Base-by-base conservation (phyloP, 1,140 invertebrate species). In the Nephotettix cincticeps region DNA sequence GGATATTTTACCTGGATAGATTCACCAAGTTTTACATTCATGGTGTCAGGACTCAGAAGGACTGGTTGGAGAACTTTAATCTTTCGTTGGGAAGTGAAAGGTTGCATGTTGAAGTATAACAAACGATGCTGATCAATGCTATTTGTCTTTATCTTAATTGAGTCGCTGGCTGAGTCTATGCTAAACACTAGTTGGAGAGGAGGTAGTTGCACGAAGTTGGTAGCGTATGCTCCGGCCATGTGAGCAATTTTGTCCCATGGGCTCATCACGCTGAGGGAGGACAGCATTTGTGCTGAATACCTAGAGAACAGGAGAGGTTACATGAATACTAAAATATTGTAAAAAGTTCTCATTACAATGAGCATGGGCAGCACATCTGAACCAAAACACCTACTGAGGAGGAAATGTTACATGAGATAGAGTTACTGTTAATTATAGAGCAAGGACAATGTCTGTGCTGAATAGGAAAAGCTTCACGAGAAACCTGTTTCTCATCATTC, bases 141-240 rank as follows among this genome's bases (percentile, higher is more conserved):
- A 23, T 14, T 9, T 1, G 25, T 61, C 6, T 21, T 11, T 9
- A 61, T 25, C 25, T 61, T 61, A 9, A 61, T 14, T 11, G 25
- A 14, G 11, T 25, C 25, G n/a, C 9, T 21, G 56, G 2, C 28
- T 1, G 4, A 6, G 9, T 27, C 56, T 2, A 23, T 28, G 21
- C 56, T 14, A 3, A 6, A 3, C 21, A n/a, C 21, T 6, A n/a
- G 47, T 23, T n/a, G 47, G 2, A 29, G 13, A 6, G 56, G 56
- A 29, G 56, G 56, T 4, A 61, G 56, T 61, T 61, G 56, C 4
- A 61, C 13, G n/a, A 21, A 61, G 56, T 61, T 61, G 21, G 56
- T 61, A 1, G 27, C 56, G 56, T 61, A 61, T 21, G 56, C 25
- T 27, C 56, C 56, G 56, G 56, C 56, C 13, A 23, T 21, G 25